Evolutionary conservation across 1,140 invertebrate genomes (phyloP), one percentile per base, ranked within the genome.

Genomic region (Arion vulgaris): DNA sequence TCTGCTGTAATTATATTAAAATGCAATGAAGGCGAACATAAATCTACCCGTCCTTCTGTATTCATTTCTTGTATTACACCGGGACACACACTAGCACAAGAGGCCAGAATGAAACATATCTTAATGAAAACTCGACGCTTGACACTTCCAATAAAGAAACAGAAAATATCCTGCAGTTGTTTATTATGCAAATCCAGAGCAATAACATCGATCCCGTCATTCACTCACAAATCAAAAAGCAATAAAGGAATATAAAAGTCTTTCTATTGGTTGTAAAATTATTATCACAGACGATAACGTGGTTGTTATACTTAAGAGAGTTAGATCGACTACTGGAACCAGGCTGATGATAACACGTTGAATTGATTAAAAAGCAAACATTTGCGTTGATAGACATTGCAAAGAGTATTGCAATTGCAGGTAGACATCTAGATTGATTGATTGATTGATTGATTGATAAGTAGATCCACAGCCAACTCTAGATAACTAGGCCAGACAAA

Each of bases 151-250:
- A 28, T 66, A 28, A 66, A 28, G 62, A 66, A 23, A 66, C n/a
- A 17, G 2, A 32, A 57, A 57, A 23, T 66, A 32, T 17, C 62
- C 62, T 28, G 11, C 9, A 66, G 62, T 66, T 66, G 62, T 66
- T 66, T 66, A 66, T 66, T 66, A 66, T 66, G 62, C 62, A 66
- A 66, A 66, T 66, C 62, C 62, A n/a, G n/a, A 17, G 19, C n/a
- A 66, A 66, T 66, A 66, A 66, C 17, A 7, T 34, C n/a, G 19
- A 32, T 32, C n/a, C 57, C 19, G 2, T 32, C n/a, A 9, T 66
- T 34, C 62, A 32, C n/a, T 66, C 62, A 34, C 62, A 66, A 66
- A 66, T 73, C 71, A 73, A 73, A 73, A 73, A 28, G 41, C 41
- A 39, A 73, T 41, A 39, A 39, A 11, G 71, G 1, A 9, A 41